A percentile compares a stretch with the other conserved stretches of the same genome.
Conservation (phyloP, 2,888 invertebrate species). For the Callosobruchus maculatus region DNA sequence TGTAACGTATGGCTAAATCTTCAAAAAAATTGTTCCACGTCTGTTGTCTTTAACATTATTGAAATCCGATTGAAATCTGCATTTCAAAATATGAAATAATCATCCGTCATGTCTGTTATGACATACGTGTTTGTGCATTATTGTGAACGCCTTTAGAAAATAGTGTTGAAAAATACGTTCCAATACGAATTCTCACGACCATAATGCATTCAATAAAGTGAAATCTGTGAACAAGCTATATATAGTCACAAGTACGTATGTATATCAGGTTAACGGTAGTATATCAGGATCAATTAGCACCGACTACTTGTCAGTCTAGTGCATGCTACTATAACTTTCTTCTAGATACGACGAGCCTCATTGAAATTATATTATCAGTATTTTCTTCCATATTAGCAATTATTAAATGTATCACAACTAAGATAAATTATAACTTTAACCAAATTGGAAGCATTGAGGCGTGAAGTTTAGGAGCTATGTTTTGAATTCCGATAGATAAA, state of each 20-base stretch:
- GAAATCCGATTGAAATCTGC: no score
- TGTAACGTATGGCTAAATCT: no score
- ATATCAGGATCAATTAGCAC: not conserved
- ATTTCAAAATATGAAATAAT: no score
- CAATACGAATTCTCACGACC: not conserved
- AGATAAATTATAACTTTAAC: no score
- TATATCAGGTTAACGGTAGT: not conserved
- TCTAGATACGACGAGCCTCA: not conserved
- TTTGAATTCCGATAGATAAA: no score
- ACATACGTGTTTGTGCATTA: no score
- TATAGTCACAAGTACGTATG: not conserved
- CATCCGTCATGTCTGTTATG: no score
- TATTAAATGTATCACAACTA: not conserved
- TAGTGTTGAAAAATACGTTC: not conserved
- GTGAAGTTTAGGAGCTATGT: no score
- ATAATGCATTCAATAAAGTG: not conserved
- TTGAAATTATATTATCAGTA: not conserved
- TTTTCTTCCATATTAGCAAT: not conserved
- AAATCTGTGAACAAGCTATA: not conserved
- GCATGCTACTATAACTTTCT: not conserved
- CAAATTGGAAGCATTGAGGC: no score
- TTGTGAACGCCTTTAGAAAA: not conserved
- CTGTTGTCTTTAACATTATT: no score
- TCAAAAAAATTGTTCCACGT: no score
- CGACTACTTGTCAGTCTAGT: not conserved